These are phyloP conservation scores for Neodiprion pinetum DNA, from an alignment of 1,140 invertebrate species.

Conservation along the genomic window DNA sequence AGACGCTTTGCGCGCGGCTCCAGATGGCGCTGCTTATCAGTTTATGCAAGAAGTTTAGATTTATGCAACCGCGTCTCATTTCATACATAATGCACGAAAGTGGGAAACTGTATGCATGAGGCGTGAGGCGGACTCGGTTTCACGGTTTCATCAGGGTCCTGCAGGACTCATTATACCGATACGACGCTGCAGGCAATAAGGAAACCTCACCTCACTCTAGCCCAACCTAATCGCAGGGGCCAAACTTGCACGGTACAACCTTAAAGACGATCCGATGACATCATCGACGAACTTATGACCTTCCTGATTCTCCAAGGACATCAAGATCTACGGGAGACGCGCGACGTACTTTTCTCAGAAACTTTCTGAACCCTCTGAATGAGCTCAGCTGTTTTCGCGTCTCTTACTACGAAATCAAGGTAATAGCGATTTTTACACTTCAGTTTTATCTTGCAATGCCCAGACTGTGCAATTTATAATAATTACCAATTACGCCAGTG, in stretches of 20 bases:
- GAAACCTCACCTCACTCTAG: neutral
- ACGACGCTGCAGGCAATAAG: slow-evolving; percentile 6
- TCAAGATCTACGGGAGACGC: no score
- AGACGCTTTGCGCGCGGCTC: neutral
- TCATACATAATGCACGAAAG: slow-evolving; percentile 12
- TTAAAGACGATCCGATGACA: neutral
- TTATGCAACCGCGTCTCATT: slow-evolving; percentile 8
- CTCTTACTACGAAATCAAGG: no score
- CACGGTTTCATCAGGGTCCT: neutral
- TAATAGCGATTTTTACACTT: no score
- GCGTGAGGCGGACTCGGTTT: neutral
- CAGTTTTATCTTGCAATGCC: no score
- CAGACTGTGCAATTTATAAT: no score
- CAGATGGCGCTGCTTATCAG: slow-evolving; percentile 9
- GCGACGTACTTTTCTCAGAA: no score
- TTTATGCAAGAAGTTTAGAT: slow-evolving; percentile 13
- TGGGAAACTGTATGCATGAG: neutral
- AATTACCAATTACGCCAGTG: no score
- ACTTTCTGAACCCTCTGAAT: no score
- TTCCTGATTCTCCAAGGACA: neutral
- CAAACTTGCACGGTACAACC: neutral
- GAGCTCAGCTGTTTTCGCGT: no score
- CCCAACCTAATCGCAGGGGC: neutral
- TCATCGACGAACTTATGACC: neutral
- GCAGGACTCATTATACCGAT: neutral